phyloP scores from a whole-genome alignment of 1,140 invertebrate species.

The Papilio xuthus region DNA sequence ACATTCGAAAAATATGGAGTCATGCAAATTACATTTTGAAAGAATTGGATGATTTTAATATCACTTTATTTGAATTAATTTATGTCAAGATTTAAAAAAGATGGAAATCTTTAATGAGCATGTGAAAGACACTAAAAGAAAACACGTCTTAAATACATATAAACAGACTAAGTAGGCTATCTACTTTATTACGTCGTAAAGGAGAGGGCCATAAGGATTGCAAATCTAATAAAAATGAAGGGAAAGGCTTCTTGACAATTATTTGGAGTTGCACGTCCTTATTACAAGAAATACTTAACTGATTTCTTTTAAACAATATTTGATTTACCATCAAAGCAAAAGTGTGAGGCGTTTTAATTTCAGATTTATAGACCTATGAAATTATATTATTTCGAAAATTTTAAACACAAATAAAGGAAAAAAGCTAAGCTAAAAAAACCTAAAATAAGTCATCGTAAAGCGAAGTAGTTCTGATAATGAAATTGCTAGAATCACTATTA shows the following conservation, averaged over 20 bases:
- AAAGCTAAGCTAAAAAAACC: neutral
- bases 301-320: neutral
- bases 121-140: neutral
- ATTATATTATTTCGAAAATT: neutral
- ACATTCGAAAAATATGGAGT: too few relatives aligned
- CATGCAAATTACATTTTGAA: too few relatives aligned
- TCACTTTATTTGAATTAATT: too few relatives aligned
- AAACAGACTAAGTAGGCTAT: conserved; percentile 9
- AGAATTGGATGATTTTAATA: too few relatives aligned
- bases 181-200: conserved; percentile 2
- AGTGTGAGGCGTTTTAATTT: neutral
- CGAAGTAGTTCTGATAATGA: neutral
- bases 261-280: conserved; percentile 1
- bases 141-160: conserved; percentile 9
- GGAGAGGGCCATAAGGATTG: conserved; percentile 19
- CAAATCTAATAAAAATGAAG: conserved; percentile 18
- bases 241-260: neutral
- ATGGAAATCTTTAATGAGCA: neutral
- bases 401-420: too few relatives aligned
- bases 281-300: neutral
- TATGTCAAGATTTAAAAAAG: too few relatives aligned
- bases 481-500: neutral
- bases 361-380: neutral
- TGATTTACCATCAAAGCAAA: neutral
- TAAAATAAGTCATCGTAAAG: neutral